Evolutionary conservation across 2,113 vertebrate species (phyloP), one percentile per base, ranked within the genome.

Genomic region (Galeopterus variegatus): DNA sequence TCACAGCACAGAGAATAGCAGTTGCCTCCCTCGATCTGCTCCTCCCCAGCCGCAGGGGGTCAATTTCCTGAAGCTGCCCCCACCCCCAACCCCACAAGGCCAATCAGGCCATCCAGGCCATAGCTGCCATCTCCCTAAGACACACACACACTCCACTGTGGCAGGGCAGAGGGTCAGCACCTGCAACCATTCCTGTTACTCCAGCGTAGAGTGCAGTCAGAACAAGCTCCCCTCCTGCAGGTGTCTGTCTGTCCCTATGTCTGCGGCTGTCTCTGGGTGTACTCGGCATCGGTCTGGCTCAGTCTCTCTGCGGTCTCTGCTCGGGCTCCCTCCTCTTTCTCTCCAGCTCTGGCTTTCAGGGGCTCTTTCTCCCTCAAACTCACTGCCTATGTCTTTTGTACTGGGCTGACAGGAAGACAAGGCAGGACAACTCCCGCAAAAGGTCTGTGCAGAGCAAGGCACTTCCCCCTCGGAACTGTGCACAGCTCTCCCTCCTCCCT

Each of bases 321-420:
- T 64, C 45, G 56, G 56, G 50, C 72, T 91, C 76, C 58, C 56
- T 84, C 28, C 75, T 94, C n/a, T 82, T 60, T 77, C 73, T 75
- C 86, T 64, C 33, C 23, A 77, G 12, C 60, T 89, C 75, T 62
- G 36, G 76, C n/a, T 92, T 56, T 77, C 92, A 13, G 64, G 54
- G 70, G 45, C n/a, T 93, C n/a, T 31, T 21, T 82, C 88, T 93
- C 82, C 52, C 93, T 64, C 0, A 26, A 97, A 97, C 91, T 93
- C 81, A 8, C 21, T 86, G 88, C 41, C 79, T 88, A 33, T 80
- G 83, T 96, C 79, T 58, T 97, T 96, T 97, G 95, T 96, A 85
- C 69, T 21, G 60, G 79, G 85, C 69, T 85, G 88, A 56, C 2
- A 3, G 7, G 17, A 52, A 60, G 28, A 72, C 41, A 21, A 21